A percentile compares a stretch with the other conserved stretches of the same genome.
phyloP scores from a whole-genome alignment of 2,888 invertebrate genomes.

The Caenorhabditis sp. region DNA sequence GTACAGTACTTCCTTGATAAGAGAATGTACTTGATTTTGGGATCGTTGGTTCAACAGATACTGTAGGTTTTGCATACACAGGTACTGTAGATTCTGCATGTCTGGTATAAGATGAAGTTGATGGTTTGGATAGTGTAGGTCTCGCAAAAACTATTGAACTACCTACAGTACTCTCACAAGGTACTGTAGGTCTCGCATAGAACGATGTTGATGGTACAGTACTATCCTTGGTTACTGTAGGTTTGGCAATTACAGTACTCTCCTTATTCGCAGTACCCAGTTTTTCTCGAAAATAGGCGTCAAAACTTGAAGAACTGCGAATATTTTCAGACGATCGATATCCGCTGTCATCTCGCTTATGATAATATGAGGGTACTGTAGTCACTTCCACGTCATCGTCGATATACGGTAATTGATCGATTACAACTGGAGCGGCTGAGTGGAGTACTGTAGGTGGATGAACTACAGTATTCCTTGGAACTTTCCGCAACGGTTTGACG shows the following conservation, averaged over 20 bases:
- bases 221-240: constrained; percentile 15
- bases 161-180: too few species aligned
- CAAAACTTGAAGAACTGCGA: constrained; percentile 13
- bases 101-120: too few species aligned
- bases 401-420: constrained; percentile 49
- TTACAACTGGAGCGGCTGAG: constrained; percentile 47
- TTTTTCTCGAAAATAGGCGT: constrained; percentile 8
- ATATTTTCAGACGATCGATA: constrained; percentile 46
- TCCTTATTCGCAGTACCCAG: background rate
- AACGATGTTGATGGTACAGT: constrained; percentile 17
- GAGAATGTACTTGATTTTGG: too few species aligned
- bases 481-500: constrained; percentile 52
- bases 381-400: constrained; percentile 39
- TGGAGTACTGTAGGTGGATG: constrained; percentile 46
- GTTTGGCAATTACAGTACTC: background rate
- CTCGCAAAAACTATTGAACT: too few species aligned
- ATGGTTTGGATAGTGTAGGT: too few species aligned
- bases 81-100: too few species aligned
- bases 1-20: too few species aligned
- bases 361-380: constrained; percentile 6
- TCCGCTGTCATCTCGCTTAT: constrained; percentile 48
- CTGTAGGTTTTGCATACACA: too few species aligned
- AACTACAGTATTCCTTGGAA: constrained; percentile 33
- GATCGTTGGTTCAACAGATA: too few species aligned
- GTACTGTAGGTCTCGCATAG: background rate